phyloP scores from a whole-genome alignment of 2,888 invertebrate genomes.

The Drosophila birchii region DNA sequence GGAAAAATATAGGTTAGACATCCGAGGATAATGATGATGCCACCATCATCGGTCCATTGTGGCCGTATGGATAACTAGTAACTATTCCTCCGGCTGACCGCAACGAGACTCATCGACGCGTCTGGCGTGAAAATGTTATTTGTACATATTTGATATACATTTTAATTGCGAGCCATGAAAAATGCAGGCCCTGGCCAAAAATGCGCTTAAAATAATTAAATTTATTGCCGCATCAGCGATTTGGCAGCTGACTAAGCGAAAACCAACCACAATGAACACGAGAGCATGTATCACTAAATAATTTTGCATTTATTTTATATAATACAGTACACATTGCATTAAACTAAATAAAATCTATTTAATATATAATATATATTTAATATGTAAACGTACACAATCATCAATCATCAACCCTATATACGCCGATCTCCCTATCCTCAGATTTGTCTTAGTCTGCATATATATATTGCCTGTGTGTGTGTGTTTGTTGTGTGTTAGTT shows the following conservation, averaged over 20 bases:
- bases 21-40: constrained; percentile 25
- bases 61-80: constrained; percentile 18
- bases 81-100: constrained; percentile 14
- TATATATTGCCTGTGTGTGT: constrained; percentile 35
- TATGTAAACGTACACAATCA: constrained; percentile 66
- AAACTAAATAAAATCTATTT: constrained; percentile 74
- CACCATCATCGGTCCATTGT: constrained; percentile 26
- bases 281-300: constrained; percentile 71
- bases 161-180: constrained; percentile 46
- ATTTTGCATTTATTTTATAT: constrained; percentile 79
- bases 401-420: constrained; percentile 54
- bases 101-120: constrained; percentile 6
- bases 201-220: constrained; percentile 47
- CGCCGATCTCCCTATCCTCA: constrained; percentile 48
- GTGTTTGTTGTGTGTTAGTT: constrained; percentile 45
- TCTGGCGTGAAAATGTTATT: constrained; percentile 18
- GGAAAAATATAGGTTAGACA: constrained; percentile 35
- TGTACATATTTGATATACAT: constrained; percentile 40
- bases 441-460: constrained; percentile 42
- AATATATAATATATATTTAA: constrained; percentile 65
- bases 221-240: constrained; percentile 42
- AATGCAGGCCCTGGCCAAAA: constrained; percentile 33
- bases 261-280: constrained; percentile 10
- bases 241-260: constrained; percentile 43
- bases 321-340: constrained; percentile 77